These are phyloP conservation scores for Knipowitschia caucasica DNA, from an alignment of 2,797 vertebrate genomes.

Conservation along the genomic window DNA sequence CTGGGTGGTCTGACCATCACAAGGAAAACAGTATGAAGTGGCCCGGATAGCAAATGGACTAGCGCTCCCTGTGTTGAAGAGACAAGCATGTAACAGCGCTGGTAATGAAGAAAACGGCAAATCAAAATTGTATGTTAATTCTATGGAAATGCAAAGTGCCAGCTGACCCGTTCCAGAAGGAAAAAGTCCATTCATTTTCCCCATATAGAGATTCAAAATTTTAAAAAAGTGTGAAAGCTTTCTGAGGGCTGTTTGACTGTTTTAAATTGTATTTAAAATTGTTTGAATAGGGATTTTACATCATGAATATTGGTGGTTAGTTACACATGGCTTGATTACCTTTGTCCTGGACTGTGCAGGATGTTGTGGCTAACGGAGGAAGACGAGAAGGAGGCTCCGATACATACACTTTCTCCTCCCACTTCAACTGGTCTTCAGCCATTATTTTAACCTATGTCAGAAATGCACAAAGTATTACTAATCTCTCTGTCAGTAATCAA, in stretches of 20 bases:
- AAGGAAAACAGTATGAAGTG: conserved; percentile 74
- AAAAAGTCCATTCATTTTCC: no score
- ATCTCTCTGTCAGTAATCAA: not conserved
- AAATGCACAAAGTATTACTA: not conserved
- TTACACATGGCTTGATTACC: conserved; percentile 53
- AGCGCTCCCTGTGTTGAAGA: conserved; percentile 59
- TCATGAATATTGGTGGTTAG: no score
- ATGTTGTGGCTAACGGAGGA: conserved; percentile 77
- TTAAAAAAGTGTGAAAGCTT: no score
- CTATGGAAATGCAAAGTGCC: no score
- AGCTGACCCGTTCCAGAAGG: no score
- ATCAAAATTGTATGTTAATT: no score
- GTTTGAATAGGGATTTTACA: no score
- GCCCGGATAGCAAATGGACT: conserved; percentile 69
- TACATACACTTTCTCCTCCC: conserved; percentile 72
- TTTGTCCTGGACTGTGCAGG: conserved; percentile 68
- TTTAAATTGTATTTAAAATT: no score
- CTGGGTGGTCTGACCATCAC: conserved; percentile 63
- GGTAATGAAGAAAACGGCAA: no score
- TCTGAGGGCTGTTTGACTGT: no score
- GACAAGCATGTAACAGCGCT: not conserved
- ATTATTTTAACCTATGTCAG: conserved; percentile 72
- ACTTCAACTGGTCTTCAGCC: conserved; percentile 69
- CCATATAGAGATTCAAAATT: no score
- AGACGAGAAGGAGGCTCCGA: conserved; percentile 65